Evolutionary conservation across 2,888 invertebrate species (phyloP).

Genomic region (Dryobota labecula): DNA sequence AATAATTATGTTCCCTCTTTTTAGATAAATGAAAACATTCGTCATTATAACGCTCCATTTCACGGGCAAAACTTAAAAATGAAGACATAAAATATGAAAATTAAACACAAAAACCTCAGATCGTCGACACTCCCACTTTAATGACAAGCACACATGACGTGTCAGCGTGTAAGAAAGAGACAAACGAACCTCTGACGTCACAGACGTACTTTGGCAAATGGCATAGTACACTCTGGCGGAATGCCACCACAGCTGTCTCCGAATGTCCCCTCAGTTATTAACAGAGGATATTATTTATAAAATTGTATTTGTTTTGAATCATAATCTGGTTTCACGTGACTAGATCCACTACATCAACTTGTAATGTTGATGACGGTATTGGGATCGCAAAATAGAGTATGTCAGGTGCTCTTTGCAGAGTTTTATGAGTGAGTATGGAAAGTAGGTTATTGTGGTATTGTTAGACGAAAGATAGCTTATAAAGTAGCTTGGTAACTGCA

Average conservation of each 20-base stretch:
- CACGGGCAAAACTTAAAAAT: slow-evolving; percentile 18
- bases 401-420: slow-evolving; percentile 38
- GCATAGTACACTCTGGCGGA: slow-evolving; percentile 80
- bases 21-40: not conserved
- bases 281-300: slow-evolving; percentile 83
- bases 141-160: slow-evolving; percentile 60
- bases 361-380: slow-evolving; percentile 53
- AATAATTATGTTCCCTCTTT: not conserved
- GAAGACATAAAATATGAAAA: slow-evolving; percentile 30
- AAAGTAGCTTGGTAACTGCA: too few relatives aligned
- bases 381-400: slow-evolving; percentile 47
- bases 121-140: slow-evolving; percentile 50
- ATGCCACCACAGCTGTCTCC: slow-evolving; percentile 84
- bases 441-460: slow-evolving; percentile 34
- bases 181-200: slow-evolving; percentile 68
- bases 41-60: not conserved
- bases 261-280: slow-evolving; percentile 80
- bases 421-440: slow-evolving; percentile 23
- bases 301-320: slow-evolving; percentile 87
- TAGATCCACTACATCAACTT: slow-evolving; percentile 61
- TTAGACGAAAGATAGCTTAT: not conserved
- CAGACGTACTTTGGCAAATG: slow-evolving; percentile 72
- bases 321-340: slow-evolving; percentile 79
- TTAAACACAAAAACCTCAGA: slow-evolving; percentile 21
- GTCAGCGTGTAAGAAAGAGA: slow-evolving; percentile 46